phyloP scores from a whole-genome alignment of 2,797 vertebrate species.

The Hozukius guyotensis region DNA sequence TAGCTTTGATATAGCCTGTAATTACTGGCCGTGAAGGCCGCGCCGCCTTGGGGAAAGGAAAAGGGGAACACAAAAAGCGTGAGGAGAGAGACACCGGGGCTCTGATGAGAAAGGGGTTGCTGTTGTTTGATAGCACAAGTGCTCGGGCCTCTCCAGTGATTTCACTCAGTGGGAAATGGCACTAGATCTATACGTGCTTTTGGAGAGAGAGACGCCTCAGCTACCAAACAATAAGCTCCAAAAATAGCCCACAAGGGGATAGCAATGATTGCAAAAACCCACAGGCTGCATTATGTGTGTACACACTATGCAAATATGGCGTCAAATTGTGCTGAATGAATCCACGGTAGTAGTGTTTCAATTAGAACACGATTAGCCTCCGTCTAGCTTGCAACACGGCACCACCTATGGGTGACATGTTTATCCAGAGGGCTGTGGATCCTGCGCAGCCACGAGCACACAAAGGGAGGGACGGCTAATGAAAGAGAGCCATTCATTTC shows the following conservation, averaged over 20 bases:
- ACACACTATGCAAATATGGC: constrained; percentile 39
- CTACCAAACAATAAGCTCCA: constrained; percentile 35
- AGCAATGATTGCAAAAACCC: constrained; percentile 30
- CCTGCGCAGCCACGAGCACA: constrained; percentile 28
- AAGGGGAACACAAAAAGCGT: constrained; percentile 40
- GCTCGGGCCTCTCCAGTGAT: constrained; percentile 18
- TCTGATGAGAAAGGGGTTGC: constrained; percentile 72
- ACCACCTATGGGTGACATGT: constrained; percentile 57
- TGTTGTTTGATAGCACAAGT: constrained; percentile 65
- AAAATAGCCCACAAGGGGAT: constrained; percentile 44
- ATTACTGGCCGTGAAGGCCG: constrained; percentile 81
- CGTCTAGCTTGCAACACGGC: constrained; percentile 13
- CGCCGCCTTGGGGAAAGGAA: constrained; percentile 59
- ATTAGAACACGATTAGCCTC: constrained; percentile 50
- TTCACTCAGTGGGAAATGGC: constrained; percentile 32
- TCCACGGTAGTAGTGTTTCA: constrained; percentile 24
- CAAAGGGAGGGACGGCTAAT: constrained; percentile 53
- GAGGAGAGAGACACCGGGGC: constrained; percentile 38
- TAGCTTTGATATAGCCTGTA: constrained; percentile 83
- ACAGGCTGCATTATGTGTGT: constrained; percentile 14
- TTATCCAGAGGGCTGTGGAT: constrained; percentile 48
- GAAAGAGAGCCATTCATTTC: constrained; percentile 72
- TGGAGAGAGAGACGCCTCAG: constrained; percentile 20
- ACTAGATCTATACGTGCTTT: constrained; percentile 25
- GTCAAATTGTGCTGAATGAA: constrained; percentile 53